Percentiles rank a stretch among this genome's conserved stretches.
Evolutionary conservation across 2,113 vertebrate species (phyloP).

Genomic region (Pongo abelii): DNA sequence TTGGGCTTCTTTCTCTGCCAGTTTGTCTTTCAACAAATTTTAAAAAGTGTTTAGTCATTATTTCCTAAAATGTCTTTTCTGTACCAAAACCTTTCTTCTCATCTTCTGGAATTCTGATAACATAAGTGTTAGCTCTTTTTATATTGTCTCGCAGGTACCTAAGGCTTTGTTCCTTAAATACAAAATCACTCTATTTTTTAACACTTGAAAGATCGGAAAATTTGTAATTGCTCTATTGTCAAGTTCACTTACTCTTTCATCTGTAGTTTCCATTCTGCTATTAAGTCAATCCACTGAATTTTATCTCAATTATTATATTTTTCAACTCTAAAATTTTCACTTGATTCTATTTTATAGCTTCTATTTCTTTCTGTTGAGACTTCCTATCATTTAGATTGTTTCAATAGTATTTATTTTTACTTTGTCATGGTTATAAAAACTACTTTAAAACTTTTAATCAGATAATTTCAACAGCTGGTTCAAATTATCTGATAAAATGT

Average conservation of each 20-base stretch:
- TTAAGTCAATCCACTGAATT: neutral
- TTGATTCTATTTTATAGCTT: neutral
- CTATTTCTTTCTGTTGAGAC: neutral
- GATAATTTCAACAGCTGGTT: neutral
- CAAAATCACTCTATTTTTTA: neutral
- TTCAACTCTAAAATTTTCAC: neutral
- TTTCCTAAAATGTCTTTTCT: neutral
- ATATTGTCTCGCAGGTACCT: neutral
- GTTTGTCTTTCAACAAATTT: neutral
- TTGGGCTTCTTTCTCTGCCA: neutral
- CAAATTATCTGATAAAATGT: neutral
- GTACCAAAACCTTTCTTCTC: neutral
- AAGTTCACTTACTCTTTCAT: neutral
- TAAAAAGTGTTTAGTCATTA: neutral
- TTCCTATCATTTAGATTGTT: neutral
- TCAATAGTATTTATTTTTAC: neutral
- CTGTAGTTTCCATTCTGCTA: neutral
- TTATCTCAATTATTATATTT: neutral
- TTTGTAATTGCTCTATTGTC: neutral
- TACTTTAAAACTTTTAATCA: neutral
- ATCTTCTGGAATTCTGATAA: neutral
- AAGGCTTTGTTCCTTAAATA: neutral
- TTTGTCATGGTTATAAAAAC: neutral
- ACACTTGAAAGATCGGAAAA: neutral
- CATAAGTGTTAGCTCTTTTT: neutral